A percentile compares a stretch with the other conserved stretches of the same genome.
phyloP scores from a whole-genome alignment of 92 coral and sea anemone genomes.

The Muricea muricata region DNA sequence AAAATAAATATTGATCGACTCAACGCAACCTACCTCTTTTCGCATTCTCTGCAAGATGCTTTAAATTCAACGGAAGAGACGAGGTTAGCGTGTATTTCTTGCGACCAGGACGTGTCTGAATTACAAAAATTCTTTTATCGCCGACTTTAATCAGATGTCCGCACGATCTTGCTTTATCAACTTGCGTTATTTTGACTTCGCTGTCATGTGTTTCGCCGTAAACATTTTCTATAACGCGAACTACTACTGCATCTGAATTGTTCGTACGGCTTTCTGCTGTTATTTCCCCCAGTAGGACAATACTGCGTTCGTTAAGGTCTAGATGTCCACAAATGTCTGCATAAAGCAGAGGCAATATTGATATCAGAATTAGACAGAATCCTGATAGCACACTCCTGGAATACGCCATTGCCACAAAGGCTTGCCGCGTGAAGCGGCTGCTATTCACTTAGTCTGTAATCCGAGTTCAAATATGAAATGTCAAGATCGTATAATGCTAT shows the following conservation, averaged over 20 bases:
- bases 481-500: background rate
- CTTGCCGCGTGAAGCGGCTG: background rate
- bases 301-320: slow-evolving; percentile 30
- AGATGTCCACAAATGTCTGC: slow-evolving; percentile 9
- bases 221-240: slow-evolving; percentile 18
- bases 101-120: slow-evolving; percentile 44
- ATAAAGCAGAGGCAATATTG: background rate
- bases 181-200: background rate
- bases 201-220: slow-evolving; percentile 13
- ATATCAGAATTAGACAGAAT: background rate
- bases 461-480: background rate
- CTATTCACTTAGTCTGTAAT: background rate
- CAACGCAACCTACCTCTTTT: slow-evolving; percentile 22
- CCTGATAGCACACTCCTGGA: background rate
- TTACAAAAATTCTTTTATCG: slow-evolving; percentile 81
- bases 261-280: slow-evolving; percentile 2
- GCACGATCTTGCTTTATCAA: slow-evolving; percentile 58
- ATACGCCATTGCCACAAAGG: slow-evolving; percentile 23
- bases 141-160: slow-evolving; percentile 80
- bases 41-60: slow-evolving; percentile 30
- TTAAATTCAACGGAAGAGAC: slow-evolving; percentile 33
- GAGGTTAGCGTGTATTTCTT: slow-evolving; percentile 12
- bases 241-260: background rate
- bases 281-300: slow-evolving; percentile 14
- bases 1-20: background rate